A percentile compares a stretch with the other conserved stretches of the same genome.
Evolutionary conservation across 2,113 vertebrate species (phyloP).

Genomic region (Ivindomyrus marchei): DNA sequence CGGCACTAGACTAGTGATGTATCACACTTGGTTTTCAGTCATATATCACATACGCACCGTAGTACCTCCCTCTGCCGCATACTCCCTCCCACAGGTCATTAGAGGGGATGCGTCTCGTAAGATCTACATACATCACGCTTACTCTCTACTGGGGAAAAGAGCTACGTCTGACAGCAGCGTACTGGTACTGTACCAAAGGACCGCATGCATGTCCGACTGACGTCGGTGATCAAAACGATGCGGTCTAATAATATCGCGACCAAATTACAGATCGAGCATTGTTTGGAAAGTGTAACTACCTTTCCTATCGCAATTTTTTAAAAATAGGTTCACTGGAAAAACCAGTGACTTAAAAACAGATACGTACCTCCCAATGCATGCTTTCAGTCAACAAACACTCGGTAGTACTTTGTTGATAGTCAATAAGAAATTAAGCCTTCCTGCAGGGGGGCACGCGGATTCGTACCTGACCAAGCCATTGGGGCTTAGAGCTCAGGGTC

Average conservation of each 20-base stretch:
- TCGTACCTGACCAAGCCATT: neutral
- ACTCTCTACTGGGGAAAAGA: neutral
- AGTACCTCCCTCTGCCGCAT: neutral
- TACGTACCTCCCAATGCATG: neutral
- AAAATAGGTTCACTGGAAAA: neutral
- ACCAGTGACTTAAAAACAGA: neutral
- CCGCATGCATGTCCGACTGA: neutral
- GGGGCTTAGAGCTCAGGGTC: neutral
- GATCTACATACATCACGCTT: neutral
- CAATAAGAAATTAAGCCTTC: neutral
- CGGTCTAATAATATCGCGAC: neutral
- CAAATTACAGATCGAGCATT: neutral
- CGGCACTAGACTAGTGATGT: neutral
- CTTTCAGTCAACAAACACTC: conserved; percentile 5
- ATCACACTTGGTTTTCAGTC: neutral
- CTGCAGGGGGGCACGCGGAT: neutral
- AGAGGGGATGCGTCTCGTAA: neutral
- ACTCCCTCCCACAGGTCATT: neutral
- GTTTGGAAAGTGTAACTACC: neutral
- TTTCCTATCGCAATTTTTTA: neutral
- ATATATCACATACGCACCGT: neutral
- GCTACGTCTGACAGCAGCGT: neutral
- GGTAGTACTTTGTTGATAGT: neutral
- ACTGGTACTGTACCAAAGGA: neutral
- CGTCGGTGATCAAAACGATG: neutral